Conservation (phyloP, 2,888 invertebrate species). For the Melanostoma scalare region DNA sequence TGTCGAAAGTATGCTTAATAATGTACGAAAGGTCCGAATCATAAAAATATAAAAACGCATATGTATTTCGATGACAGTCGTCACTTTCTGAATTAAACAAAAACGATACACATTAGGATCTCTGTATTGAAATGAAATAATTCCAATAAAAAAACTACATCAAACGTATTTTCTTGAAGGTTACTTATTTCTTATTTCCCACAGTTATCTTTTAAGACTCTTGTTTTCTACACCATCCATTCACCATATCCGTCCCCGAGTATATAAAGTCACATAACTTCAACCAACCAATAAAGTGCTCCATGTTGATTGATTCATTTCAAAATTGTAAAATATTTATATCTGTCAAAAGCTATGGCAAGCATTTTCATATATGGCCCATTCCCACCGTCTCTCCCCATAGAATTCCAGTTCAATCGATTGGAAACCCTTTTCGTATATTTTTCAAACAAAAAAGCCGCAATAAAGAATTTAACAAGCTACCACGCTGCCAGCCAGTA, state of each 20-base stretch:
- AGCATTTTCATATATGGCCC: constrained; percentile 10
- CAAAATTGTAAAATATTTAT: constrained; percentile 49
- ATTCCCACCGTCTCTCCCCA: constrained; percentile 20
- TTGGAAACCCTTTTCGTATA: constrained; percentile 57
- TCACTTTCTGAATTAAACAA: too few species aligned
- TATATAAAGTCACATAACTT: neutral
- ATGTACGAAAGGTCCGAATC: too few species aligned
- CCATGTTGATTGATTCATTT: constrained; percentile 53
- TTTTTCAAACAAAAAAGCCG: constrained; percentile 53
- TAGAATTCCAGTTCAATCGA: constrained; percentile 50
- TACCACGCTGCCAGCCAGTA: constrained; percentile 38
- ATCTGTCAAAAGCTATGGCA: constrained; percentile 10
- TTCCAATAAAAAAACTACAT: too few species aligned
- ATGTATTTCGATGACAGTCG: too few species aligned
- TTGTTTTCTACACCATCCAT: too few species aligned
- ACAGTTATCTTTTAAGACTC: too few species aligned
- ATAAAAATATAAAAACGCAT: too few species aligned
- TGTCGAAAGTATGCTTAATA: too few species aligned
- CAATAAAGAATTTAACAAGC: constrained; percentile 73
- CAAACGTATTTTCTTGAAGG: too few species aligned
- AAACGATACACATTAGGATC: too few species aligned
- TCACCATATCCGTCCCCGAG: neutral
- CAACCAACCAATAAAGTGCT: neutral
- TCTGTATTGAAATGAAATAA: too few species aligned
- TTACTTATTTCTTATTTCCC: too few species aligned